Evolutionary conservation across 2,113 vertebrate species (phyloP), one percentile per base, ranked within the genome.

Genomic region (Percina caprodes): DNA sequence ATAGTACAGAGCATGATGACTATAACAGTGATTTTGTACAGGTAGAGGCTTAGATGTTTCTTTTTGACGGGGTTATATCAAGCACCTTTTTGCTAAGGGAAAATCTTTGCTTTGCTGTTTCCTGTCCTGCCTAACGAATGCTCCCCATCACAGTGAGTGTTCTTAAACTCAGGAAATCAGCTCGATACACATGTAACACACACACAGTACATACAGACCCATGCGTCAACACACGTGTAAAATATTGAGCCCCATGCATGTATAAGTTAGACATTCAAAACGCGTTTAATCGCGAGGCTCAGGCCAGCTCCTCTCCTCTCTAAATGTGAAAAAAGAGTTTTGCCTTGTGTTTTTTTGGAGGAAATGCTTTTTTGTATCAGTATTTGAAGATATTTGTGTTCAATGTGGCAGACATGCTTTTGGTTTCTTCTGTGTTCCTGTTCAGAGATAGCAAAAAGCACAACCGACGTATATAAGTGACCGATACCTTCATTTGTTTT

Each of bases 1-100:
- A 96, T 96, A 95, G 80, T 92, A 90, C 79, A 94, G 95, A 95
- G 96, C 96, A 96, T 97, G 90, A 91, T 95, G 95, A 96, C 93
- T 91, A 92, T 93, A 90, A 92, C 75, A 81, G 89, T 93, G 89
- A 85, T 92, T 85, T 88, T 95, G 95, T 95, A 94, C 90, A 94
- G 93, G 88, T 94, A 93, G 92, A 89, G 58, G 79, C 86, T 35
- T 93, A 86, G 82, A 73, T 84, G 80, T 90, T 90, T 92, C 79
- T 83, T 87, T 92, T 87, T 80, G 83, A 89, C 81, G 85, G 88
- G 92, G 86, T 93, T 92, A 70, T 84, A 84, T 92, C 83, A 88
- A 88, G 92, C 89, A 93, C 89, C 91, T 93, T 93, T 91, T 89
- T 86, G 79, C 86, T 72, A 80, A 91, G 87, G 93, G 87, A 85